Conservation (phyloP, 2,888 invertebrate species). For the Hemithea aestivaria region DNA sequence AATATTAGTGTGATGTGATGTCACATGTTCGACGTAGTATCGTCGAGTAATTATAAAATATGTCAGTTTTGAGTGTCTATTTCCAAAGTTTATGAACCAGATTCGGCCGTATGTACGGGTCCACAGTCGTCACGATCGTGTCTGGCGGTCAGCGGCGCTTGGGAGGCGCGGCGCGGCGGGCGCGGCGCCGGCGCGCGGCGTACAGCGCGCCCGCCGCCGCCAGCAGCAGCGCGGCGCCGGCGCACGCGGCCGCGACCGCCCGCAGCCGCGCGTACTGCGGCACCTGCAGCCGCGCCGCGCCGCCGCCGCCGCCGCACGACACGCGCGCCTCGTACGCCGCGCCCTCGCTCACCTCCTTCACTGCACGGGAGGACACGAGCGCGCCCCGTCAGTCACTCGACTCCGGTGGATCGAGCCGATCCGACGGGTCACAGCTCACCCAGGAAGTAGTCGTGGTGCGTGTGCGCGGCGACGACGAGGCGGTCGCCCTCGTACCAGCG, state of each 20-base stretch:
- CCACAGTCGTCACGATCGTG: too few species aligned
- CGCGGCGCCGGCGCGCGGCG: conserved; percentile 47
- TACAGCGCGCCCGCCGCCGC: conserved; percentile 81
- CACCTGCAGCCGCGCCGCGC: conserved; percentile 81
- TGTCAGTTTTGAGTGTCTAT: too few species aligned
- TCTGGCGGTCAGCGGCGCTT: conserved; percentile 34
- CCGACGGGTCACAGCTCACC: conserved; percentile 53
- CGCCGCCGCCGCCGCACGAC: conserved; percentile 83
- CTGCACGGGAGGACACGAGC: too few species aligned
- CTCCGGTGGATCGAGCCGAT: too few species aligned
- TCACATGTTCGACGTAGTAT: too few species aligned
- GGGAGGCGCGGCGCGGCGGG: conserved; percentile 26
- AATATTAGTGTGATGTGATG: too few species aligned
- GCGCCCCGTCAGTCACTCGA: background rate
- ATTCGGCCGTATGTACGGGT: too few species aligned
- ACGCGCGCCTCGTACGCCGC: conserved; percentile 87
- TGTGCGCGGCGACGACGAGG: conserved; percentile 83
- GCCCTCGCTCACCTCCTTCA: conserved; percentile 85
- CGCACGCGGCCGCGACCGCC: conserved; percentile 84
- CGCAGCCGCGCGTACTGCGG: conserved; percentile 85
- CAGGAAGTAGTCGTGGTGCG: conserved; percentile 83
- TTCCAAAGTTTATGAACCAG: too few species aligned
- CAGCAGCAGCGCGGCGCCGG: conserved; percentile 83
- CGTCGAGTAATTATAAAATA: too few species aligned
- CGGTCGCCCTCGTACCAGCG: conserved; percentile 83